Conservation (phyloP, 2,113 vertebrate genomes). For the Pithys albifrons region DNA sequence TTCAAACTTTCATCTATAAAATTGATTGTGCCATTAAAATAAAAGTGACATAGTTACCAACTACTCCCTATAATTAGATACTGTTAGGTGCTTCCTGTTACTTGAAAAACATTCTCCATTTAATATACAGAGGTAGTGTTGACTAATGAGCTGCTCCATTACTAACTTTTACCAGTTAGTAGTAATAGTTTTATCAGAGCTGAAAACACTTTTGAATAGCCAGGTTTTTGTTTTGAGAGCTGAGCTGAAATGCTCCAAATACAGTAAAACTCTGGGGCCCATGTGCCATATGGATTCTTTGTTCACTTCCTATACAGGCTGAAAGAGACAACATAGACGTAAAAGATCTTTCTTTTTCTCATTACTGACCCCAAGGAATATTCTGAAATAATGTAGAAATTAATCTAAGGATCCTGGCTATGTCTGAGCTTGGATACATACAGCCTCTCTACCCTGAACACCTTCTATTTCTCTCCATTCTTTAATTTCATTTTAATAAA, state of each 20-base stretch:
- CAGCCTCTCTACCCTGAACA: background rate
- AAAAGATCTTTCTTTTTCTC: constrained; percentile 18
- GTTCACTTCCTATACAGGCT: background rate
- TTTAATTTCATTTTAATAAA: constrained; percentile 42
- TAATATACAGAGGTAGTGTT: constrained; percentile 65
- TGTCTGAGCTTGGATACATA: constrained; percentile 5
- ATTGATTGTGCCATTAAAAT: constrained; percentile 72
- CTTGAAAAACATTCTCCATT: constrained; percentile 68
- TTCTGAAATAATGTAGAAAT: constrained; percentile 22
- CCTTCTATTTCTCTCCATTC: background rate
- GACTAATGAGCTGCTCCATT: constrained; percentile 67
- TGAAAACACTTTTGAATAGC: constrained; percentile 61
- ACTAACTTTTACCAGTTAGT: constrained; percentile 65
- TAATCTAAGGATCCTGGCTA: constrained; percentile 6
- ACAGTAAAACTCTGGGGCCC: background rate
- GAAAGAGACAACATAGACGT: constrained; percentile 39
- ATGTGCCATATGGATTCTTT: background rate
- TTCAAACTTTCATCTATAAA: constrained; percentile 73
- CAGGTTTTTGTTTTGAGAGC: constrained; percentile 53
- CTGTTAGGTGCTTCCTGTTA: constrained; percentile 65
- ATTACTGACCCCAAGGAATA: constrained; percentile 24
- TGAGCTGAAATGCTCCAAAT: background rate
- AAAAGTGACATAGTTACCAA: constrained; percentile 61
- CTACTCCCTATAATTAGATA: constrained; percentile 69
- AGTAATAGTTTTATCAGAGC: constrained; percentile 64